Percentiles rank a stretch among this genome's conserved stretches.
phyloP scores from a whole-genome alignment of 1,140 invertebrate species.

The Drosophila lacteicornis region DNA sequence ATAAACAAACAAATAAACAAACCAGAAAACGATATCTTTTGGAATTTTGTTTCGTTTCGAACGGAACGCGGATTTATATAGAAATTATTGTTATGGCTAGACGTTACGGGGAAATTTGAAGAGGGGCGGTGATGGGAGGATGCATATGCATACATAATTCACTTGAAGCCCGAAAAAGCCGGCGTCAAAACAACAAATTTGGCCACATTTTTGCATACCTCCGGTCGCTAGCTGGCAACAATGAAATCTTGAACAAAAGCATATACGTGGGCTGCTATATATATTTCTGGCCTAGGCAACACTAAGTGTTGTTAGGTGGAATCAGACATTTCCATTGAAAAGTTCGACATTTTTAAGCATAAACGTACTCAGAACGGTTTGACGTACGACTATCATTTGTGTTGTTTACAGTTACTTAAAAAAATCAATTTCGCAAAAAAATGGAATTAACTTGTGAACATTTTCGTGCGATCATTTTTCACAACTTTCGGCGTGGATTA shows the following conservation, averaged over 20 bases:
- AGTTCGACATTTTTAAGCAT: too few relatives aligned
- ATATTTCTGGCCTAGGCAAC: too few relatives aligned
- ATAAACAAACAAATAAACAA: conserved; percentile 71
- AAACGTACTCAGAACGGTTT: too few relatives aligned
- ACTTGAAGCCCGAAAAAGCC: conserved; percentile 42
- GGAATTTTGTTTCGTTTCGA: conserved; percentile 63
- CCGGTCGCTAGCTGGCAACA: conserved; percentile 15
- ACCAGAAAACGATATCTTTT: conserved; percentile 58
- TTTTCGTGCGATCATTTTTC: too few relatives aligned
- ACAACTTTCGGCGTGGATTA: too few relatives aligned
- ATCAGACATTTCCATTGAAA: too few relatives aligned
- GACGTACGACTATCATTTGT: too few relatives aligned
- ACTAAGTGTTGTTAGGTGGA: too few relatives aligned
- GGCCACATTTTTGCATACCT: conserved; percentile 68
- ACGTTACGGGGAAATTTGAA: conserved; percentile 41
- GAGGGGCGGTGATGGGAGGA: conserved; percentile 6
- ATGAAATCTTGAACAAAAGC: conserved; percentile 66
- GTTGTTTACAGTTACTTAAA: too few relatives aligned
- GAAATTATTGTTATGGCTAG: conserved; percentile 61
- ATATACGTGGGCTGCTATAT: too few relatives aligned
- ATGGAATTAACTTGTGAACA: too few relatives aligned
- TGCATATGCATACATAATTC: conserved; percentile 73
- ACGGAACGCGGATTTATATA: conserved; percentile 61
- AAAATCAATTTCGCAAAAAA: too few relatives aligned
- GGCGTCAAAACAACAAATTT: conserved; percentile 62